Evolutionary conservation across 2,888 invertebrate genomes (phyloP), one percentile per base, ranked within the genome.

Genomic region (Campaea margaritaria): DNA sequence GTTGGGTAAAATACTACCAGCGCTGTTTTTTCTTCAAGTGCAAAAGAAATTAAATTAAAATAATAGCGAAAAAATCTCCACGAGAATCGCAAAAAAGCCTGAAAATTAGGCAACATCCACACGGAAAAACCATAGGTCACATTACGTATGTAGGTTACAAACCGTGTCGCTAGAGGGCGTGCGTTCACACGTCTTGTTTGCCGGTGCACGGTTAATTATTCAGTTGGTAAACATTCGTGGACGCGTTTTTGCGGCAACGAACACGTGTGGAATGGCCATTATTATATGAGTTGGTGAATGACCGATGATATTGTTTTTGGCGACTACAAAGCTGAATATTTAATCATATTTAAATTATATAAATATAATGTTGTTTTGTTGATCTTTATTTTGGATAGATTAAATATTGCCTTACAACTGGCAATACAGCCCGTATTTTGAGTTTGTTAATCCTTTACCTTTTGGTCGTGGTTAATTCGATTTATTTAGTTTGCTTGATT

Each of bases 171-270:
- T 56, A 74, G 69, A 70, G 72, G 71, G 75, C 70, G 72, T 70
- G 73, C 76, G 76, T 82, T 86, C 82, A 82, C 86, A 84, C 82
- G 77, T 82, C 82, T 82, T 82, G 83, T 84, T 81, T 83, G 79
- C 78, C 77, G 69, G 72, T 68, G 61, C 34, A 12, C n/a, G 58
- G 62, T 86, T 83, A 83, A 85, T 84, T 85, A 86, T 86, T 83
- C 83, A 87, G 59, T 64, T 62, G 68, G 79, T 79, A 83, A 83
- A 86, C 81, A 78, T 69, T 67, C 74, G 69, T 73, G 76, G 69
- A 67, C 72, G 75, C 72, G 73, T 83, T 85, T 83, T 85, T 80
- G 78, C 72, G 73, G 74, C 70, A 21, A 21, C 21, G 21, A 21
- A 21, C 21, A 76, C 70, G 74, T 77, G 73, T 73, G 66, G 64